Evolutionary conservation across 2,888 invertebrate species (phyloP), one percentile per base, ranked within the genome.

Genomic region (Drosophila eohydei): DNA sequence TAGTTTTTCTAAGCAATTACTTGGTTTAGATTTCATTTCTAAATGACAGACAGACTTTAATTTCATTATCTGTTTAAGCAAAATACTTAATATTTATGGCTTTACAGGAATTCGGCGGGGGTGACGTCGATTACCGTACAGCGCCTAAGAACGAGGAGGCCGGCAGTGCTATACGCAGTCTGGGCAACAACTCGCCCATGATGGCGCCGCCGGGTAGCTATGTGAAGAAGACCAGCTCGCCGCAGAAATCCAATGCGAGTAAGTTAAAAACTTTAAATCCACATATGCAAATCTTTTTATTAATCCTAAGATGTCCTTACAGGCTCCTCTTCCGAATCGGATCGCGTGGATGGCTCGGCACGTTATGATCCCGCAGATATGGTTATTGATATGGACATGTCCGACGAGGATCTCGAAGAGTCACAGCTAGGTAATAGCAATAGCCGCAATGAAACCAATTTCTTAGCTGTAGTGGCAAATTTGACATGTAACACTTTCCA

Each of bases 331-430:
- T 88, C 91, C 38, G 92, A 89, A 60, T 80, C 85, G 11, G 91
- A 89, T 57, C 90, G 81, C 36, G 87, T 92, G n/a, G 92, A 92
- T 66, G 76, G 82, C 2, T 83, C 83, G 26, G 69, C 83, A 21
- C 89, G 90, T 4, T 92, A 92, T 80, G 92, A 92, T 52, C 94
- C 94, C 0, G 92, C 94, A 12, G 96, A 96, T 85, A 96, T 96
- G 89, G 95, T 96, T 4, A 96, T 97, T 68, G 97, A 97, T 79
- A 97, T 97, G 97, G 97, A 97, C 78, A 94, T 97, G 91, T 97
- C 97, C 12, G 97, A 97, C 83, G 97, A 97, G 52, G 97, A 97
- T 83, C 78, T 91, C 41, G 93, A 93, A 50, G 92, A 93, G 65
- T 89, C 92, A n/a, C 83, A 90, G 63, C 88, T 90, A 92, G 92